Evolutionary conservation across 2,113 vertebrate genomes (phyloP).

Genomic region (Echinops telfairi): DNA sequence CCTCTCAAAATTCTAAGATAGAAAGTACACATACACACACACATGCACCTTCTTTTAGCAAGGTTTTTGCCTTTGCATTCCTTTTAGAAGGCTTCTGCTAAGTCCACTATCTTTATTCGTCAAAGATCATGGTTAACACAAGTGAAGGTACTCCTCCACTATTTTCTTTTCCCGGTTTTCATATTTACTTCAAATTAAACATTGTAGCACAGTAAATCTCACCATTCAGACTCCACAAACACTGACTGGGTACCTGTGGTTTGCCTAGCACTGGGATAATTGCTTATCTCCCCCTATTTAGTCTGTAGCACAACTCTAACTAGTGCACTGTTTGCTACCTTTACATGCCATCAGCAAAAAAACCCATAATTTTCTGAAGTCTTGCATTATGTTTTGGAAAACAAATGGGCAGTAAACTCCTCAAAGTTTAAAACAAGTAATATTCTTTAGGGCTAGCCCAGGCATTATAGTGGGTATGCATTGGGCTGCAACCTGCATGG

Average conservation of each 20-base stretch:
- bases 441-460: too few species aligned
- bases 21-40: neutral
- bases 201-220: neutral
- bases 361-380: neutral
- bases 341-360: slow-evolving; percentile 10
- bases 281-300: neutral
- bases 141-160: neutral
- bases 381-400: slow-evolving; percentile 19
- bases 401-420: slow-evolving; percentile 39
- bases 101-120: too few species aligned
- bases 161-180: neutral
- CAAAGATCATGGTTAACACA: neutral
- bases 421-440: slow-evolving; percentile 40
- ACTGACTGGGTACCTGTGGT: neutral
- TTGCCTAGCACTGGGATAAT: neutral
- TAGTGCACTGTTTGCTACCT: neutral
- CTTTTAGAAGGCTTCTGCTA: neutral
- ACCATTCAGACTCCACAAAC: neutral
- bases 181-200: neutral
- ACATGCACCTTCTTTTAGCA: too few species aligned
- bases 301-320: neutral
- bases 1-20: neutral
- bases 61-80: neutral
- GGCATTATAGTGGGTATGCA: too few species aligned
- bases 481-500: too few species aligned